Conservation (phyloP, 2,113 vertebrate genomes). For the Semnornis frantzii region DNA sequence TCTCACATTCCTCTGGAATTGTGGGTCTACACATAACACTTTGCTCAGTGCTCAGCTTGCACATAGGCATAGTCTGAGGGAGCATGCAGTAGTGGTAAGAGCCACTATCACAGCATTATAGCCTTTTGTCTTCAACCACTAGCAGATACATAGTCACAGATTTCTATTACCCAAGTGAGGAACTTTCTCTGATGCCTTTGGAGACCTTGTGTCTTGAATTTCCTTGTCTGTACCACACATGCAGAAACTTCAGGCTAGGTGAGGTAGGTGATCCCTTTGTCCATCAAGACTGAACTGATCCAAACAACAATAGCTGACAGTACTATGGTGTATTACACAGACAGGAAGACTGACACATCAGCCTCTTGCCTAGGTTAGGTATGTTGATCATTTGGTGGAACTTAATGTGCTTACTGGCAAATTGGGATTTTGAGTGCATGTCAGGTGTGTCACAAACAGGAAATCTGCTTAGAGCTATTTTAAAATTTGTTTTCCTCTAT, state of each 20-base stretch:
- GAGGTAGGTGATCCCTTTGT: not conserved
- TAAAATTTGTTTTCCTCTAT: not conserved
- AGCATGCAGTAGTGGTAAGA: not conserved
- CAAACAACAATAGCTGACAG: not conserved
- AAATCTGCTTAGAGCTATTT: not conserved
- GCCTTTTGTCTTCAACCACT: not conserved
- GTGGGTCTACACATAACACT: fast-evolving
- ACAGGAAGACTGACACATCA: fast-evolving
- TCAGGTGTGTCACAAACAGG: not conserved
- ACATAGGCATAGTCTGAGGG: not conserved
- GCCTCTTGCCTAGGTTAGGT: not conserved
- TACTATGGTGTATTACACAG: not conserved
- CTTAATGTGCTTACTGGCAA: not conserved
- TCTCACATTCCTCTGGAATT: fast-evolving
- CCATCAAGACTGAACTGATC: not conserved
- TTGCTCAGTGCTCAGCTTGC: not conserved
- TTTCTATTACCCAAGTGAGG: not conserved
- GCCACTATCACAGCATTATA: not conserved
- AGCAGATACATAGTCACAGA: not conserved
- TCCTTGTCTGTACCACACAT: not conserved
- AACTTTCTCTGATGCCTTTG: not conserved
- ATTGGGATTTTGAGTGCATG: not conserved
- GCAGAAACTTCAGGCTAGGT: not conserved
- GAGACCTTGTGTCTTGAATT: not conserved
- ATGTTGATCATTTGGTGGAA: fast-evolving